Base-by-base conservation (phyloP, 2,888 invertebrate genomes). In the Melangyna quadrimaculata region DNA sequence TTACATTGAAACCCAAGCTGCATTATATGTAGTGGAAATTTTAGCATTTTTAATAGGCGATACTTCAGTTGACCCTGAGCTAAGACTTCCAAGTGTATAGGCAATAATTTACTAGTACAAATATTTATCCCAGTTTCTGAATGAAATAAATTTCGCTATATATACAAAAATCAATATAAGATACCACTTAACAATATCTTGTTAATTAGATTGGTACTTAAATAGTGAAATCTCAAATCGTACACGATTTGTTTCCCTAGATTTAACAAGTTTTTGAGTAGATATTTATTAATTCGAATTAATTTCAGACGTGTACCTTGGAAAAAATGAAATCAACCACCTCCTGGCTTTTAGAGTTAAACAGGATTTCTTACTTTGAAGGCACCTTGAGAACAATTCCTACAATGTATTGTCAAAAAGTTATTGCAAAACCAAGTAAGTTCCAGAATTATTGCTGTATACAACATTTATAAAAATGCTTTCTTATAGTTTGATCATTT, bases 401-500 rank as follows among this genome's bases (percentile, higher is more conserved):
- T 2, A 88, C 91, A 2, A 92, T 92, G 91, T 91, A 90, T 79
- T 92, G 92, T 87, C 92, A 92, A 88, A 92, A 92, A 87, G 91
- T 92, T 27, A 90, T 92, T 63, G 92, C 91, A 67, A 89, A 89
- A 87, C 91, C 90, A 61, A 91, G 92, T 92, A 88, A 89, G 91
- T 90, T 32, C 1, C 0, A 9, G 53, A 19, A 27, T 24, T n/a
- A n/a, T n/a, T n/a, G n/a, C n/a, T n/a, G n/a, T n/a, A n/a, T n/a
- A n/a, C n/a, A n/a, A n/a, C n/a, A n/a, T n/a, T n/a, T n/a, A n/a
- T n/a, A n/a, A n/a, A n/a, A n/a, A n/a, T n/a, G n/a, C n/a, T n/a
- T n/a, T n/a, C n/a, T n/a, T n/a, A n/a, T n/a, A n/a, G n/a, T n/a
- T n/a, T n/a, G n/a, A n/a, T n/a, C n/a, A n/a, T n/a, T n/a, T n/a